Conservation (phyloP, 2,113 vertebrate genomes). For the Promerops cafer region DNA sequence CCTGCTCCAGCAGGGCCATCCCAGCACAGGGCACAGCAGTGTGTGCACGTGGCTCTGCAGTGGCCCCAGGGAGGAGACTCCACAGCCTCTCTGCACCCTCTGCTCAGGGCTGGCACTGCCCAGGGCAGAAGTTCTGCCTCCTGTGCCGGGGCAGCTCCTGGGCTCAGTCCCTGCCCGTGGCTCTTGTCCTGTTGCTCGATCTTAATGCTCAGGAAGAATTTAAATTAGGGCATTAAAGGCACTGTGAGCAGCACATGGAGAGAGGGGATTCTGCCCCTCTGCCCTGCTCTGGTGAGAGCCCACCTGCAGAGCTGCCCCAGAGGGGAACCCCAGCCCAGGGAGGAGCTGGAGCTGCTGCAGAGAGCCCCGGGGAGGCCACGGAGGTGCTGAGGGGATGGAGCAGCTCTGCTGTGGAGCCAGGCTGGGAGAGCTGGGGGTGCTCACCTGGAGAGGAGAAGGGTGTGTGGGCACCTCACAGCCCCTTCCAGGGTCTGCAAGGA, state of each 20-base stretch:
- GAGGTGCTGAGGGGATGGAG: neutral
- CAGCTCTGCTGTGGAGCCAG: neutral
- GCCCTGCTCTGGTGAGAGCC: neutral
- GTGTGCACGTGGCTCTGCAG: neutral
- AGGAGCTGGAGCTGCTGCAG: neutral
- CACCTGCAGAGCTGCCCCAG: neutral
- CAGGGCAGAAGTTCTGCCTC: neutral
- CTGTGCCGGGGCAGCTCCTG: neutral
- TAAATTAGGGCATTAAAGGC: neutral
- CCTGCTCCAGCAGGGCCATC: neutral
- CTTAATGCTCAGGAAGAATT: neutral
- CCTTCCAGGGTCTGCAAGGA: neutral
- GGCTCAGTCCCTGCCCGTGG: fast-evolving
- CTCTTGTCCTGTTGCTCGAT: neutral
- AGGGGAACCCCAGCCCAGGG: neutral
- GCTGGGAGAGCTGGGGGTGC: neutral
- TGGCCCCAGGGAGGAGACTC: neutral
- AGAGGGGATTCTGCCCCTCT: neutral
- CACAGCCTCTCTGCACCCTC: neutral
- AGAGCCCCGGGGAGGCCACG: neutral
- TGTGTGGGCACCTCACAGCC: neutral
- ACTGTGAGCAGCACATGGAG: fast-evolving
- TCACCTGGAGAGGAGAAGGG: neutral
- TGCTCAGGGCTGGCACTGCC: neutral
- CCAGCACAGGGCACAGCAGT: neutral